These are phyloP conservation scores for Oreochromis niloticus DNA, from an alignment of 2,113 vertebrate species.

Conservation along the genomic window DNA sequence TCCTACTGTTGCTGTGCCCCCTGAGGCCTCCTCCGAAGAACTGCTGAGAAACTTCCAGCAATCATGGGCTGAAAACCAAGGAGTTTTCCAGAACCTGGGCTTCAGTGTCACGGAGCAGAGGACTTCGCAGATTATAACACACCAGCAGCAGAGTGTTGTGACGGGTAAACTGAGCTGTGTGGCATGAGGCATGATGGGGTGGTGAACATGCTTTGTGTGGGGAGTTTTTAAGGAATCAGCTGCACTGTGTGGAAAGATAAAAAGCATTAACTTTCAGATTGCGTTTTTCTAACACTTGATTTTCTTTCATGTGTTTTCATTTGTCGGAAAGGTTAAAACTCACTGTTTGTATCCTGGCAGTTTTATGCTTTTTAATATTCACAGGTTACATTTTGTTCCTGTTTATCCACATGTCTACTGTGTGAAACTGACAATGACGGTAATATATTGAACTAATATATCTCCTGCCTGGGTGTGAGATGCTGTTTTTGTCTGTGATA, in stretches of 20 bases:
- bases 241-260: conserved; percentile 4
- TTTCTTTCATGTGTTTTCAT: neutral
- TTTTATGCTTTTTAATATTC: conserved; percentile 22
- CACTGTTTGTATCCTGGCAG: neutral
- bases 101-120: conserved; percentile 75
- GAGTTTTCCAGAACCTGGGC: conserved; percentile 77
- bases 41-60: conserved; percentile 82
- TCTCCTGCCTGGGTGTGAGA: neutral
- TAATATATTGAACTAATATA: conserved; percentile 14
- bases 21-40: conserved; percentile 72
- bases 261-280: neutral
- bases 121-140: conserved; percentile 73
- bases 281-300: neutral
- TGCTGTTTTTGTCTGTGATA: neutral
- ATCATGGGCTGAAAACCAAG: conserved; percentile 83
- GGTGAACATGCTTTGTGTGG: conserved; percentile 34
- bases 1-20: conserved; percentile 62
- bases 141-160: conserved; percentile 76
- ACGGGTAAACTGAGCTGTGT: conserved; percentile 78
- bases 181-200: conserved; percentile 64
- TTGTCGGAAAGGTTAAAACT: neutral
- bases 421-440: neutral
- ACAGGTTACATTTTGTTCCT: neutral
- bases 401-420: conserved; percentile 1
- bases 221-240: neutral